Percentiles rank a stretch among this genome's conserved stretches.
These are phyloP conservation scores for Crotalus tigris DNA, from an alignment of 2,113 vertebrate species.

Conservation along the genomic window DNA sequence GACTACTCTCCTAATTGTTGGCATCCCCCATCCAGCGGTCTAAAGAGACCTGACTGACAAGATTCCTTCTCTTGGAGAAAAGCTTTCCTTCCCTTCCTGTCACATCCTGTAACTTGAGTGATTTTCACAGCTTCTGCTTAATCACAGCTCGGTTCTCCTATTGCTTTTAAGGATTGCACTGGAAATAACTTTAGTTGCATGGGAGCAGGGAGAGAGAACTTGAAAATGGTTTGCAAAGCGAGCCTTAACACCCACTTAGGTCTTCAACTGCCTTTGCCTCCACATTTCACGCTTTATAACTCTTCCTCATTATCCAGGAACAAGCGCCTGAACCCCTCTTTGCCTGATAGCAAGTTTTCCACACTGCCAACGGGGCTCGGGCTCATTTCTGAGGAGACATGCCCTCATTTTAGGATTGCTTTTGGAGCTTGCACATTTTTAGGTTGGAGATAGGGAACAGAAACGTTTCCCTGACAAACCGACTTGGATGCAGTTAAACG, in stretches of 20 bases:
- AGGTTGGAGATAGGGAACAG: background rate
- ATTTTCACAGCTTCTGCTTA: background rate
- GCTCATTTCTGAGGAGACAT: background rate
- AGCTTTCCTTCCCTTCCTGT: background rate
- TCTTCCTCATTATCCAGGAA: background rate
- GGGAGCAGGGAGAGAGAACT: background rate
- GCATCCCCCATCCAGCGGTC: background rate
- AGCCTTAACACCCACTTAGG: background rate
- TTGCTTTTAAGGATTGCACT: background rate
- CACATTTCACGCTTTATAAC: background rate
- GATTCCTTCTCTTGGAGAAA: background rate
- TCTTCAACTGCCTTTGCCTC: background rate
- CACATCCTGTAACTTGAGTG: background rate
- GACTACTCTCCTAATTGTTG: background rate
- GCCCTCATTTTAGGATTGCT: background rate
- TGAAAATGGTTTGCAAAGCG: background rate
- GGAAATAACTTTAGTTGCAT: background rate
- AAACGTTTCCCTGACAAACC: background rate
- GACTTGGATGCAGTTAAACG: background rate
- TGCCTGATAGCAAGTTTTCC: background rate
- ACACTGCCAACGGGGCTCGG: background rate
- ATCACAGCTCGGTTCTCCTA: background rate
- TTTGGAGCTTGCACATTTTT: background rate
- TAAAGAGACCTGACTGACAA: background rate
- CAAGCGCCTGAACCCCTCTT: background rate